Evolutionary conservation across 2,113 vertebrate genomes (phyloP).

Genomic region (Erpornis zantholeuca): DNA sequence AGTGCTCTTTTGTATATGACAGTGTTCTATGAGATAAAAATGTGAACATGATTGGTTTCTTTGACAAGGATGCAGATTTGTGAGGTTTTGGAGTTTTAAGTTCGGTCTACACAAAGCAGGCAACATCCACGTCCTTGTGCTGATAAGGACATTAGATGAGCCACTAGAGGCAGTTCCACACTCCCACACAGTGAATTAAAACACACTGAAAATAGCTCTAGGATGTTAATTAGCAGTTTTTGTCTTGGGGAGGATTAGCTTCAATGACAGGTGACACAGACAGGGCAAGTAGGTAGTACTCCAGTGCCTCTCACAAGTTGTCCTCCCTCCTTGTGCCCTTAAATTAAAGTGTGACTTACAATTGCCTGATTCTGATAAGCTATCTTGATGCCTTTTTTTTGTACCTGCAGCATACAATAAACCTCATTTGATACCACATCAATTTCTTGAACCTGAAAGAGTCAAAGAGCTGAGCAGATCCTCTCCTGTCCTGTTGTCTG

Average conservation of each 20-base stretch:
- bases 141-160: not conserved
- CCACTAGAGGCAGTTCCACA: conserved; percentile 32
- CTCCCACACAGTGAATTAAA: not conserved
- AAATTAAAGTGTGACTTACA: not conserved
- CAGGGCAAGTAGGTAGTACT: not conserved
- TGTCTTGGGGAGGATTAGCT: not conserved
- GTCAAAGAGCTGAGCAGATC: conserved; percentile 74
- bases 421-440: conserved; percentile 50
- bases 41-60: not conserved
- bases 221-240: not conserved
- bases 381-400: not conserved
- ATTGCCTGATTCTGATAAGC: not conserved
- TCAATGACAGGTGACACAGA: not conserved
- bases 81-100: not conserved
- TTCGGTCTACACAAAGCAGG: not conserved
- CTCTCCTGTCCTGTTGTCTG: conserved; percentile 67
- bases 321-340: not conserved
- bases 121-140: not conserved
- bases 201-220: not conserved
- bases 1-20: not conserved
- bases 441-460: conserved; percentile 66
- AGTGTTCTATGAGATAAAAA: not conserved
- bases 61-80: not conserved
- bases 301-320: not conserved
- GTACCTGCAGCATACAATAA: conserved; percentile 64